Evolutionary conservation across 2,113 vertebrate genomes (phyloP).

Genomic region (Fukomys damarensis): DNA sequence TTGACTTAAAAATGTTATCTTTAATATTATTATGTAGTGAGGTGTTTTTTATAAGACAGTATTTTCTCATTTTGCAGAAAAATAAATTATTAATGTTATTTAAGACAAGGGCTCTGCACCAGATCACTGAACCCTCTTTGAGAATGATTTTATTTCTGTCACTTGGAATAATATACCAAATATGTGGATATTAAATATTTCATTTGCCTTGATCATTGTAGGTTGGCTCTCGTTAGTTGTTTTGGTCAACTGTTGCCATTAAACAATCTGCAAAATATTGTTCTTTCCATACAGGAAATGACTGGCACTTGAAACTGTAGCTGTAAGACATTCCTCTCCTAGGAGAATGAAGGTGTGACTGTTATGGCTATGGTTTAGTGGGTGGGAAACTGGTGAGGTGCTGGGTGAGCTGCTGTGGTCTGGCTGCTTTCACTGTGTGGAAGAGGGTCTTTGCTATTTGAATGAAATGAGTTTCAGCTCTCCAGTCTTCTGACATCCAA

Average conservation of each 20-base stretch:
- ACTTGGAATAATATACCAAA: background rate
- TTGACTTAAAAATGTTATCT: constrained; percentile 7
- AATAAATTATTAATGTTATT: constrained; percentile 18
- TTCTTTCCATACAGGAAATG: background rate
- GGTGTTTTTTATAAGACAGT: background rate
- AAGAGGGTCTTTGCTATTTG: background rate
- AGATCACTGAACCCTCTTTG: background rate
- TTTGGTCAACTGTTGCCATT: background rate
- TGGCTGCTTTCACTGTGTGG: background rate
- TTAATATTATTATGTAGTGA: background rate
- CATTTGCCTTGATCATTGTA: background rate
- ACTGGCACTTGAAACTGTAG: background rate
- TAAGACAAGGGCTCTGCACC: background rate
- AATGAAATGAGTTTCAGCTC: background rate
- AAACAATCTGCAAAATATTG: background rate
- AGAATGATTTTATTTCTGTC: constrained; percentile 45
- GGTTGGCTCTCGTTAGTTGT: background rate
- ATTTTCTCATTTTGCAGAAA: constrained; percentile 36
- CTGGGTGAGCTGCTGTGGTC: background rate
- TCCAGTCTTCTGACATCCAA: background rate
- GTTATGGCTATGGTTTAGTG: background rate
- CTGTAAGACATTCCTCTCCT: background rate
- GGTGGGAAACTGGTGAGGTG: background rate
- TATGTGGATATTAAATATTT: background rate
- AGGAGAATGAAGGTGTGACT: background rate